phyloP scores from a whole-genome alignment of 2,888 invertebrate species.

The Coleophora deauratella region DNA sequence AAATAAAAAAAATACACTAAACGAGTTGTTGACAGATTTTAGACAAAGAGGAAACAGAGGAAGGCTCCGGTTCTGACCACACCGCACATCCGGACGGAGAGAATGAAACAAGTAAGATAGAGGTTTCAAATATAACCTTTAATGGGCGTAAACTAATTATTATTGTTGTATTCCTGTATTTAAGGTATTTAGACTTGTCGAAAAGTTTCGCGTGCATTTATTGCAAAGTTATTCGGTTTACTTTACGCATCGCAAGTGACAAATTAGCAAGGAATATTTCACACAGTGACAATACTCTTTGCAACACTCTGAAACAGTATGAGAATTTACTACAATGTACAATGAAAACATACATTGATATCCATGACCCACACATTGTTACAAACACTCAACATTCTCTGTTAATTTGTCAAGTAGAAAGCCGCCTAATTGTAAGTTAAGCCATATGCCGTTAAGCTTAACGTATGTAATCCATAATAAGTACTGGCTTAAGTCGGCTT shows the following conservation, averaged over 20 bases:
- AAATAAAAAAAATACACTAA: not conserved
- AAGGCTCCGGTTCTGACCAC: conserved; percentile 59
- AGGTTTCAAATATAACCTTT: not conserved
- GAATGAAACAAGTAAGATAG: conserved; percentile 51
- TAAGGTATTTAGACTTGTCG: too few species aligned
- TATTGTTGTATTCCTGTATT: not conserved
- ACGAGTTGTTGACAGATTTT: conserved; percentile 40
- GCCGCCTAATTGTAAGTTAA: conserved; percentile 1
- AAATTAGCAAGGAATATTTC: not conserved
- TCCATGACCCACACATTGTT: not conserved
- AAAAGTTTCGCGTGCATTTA: too few species aligned
- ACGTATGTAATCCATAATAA: too few species aligned
- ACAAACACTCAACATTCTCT: not conserved
- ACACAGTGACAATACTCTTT: too few species aligned
- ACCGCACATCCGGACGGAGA: conserved; percentile 61
- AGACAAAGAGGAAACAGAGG: conserved; percentile 69
- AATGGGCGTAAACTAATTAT: not conserved
- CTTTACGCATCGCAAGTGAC: not conserved
- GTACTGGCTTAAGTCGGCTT: conserved; percentile 1
- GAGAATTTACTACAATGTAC: too few species aligned
- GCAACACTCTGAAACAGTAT: too few species aligned
- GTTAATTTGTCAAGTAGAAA: conserved; percentile 2
- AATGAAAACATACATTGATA: too few species aligned
- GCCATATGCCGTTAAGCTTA: not conserved
- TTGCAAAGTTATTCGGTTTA: too few species aligned